Evolutionary conservation across 2,888 invertebrate genomes (phyloP).

Genomic region (Cartodere bifasciata): DNA sequence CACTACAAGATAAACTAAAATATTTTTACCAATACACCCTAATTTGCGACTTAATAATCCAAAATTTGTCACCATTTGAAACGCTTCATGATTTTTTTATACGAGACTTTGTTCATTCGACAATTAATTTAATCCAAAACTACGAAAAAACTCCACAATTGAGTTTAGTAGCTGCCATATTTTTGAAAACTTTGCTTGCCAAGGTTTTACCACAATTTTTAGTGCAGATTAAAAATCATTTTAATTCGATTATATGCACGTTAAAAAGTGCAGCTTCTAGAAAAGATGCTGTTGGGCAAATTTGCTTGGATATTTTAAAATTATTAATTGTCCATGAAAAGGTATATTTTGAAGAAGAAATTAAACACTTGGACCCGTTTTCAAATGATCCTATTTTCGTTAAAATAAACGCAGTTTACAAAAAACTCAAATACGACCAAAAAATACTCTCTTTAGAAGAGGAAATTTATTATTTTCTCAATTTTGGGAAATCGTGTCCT

Average conservation of each 20-base stretch:
- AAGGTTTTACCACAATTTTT: conserved; percentile 35
- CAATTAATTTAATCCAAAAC: conserved; percentile 39
- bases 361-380: conserved; percentile 40
- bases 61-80: conserved; percentile 22
- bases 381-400: conserved; percentile 32
- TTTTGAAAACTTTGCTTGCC: conserved; percentile 35
- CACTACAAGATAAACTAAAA: conserved; percentile 40
- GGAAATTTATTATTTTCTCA: conserved; percentile 40
- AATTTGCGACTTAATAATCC: conserved; percentile 37
- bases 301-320: conserved; percentile 32
- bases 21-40: conserved; percentile 44
- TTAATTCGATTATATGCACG: conserved; percentile 41
- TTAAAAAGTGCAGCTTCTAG: conserved; percentile 29
- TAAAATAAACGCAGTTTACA: conserved; percentile 27
- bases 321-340: conserved; percentile 42
- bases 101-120: conserved; percentile 41
- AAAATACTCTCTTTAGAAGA: conserved; percentile 26
- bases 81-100: conserved; percentile 42
- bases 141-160: conserved; percentile 28
- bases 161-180: conserved; percentile 27
- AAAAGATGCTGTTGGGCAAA: not conserved
- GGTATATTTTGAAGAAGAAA: conserved; percentile 34
- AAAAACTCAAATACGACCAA: conserved; percentile 26
- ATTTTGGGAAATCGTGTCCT: conserved; percentile 28
- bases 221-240: conserved; percentile 35